Evolutionary conservation across 1,140 invertebrate species (phyloP), one percentile per base, ranked within the genome.

Genomic region (Oscheius sp.): DNA sequence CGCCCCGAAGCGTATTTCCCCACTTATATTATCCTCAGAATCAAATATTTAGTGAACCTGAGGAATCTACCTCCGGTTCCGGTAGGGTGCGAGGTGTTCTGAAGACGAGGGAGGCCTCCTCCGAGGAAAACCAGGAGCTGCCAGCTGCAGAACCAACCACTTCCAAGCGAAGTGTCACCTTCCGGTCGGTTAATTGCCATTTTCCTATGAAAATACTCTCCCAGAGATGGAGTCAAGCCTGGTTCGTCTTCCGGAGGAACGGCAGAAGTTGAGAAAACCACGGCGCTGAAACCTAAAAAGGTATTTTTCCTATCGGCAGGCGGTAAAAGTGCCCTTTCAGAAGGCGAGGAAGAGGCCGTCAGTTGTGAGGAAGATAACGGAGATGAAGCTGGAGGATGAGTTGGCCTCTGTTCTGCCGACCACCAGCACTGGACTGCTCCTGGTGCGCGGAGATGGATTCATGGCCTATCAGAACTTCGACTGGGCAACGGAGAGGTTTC

Each of bases 281-380:
- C 69, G 26, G 62, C 69, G 20, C 3, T 71, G 1, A 71, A 64
- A 65, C 69, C 69, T 20, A 71, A 71, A 34, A 71, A 71, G 68
- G 68, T 70, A n/a, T 28, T 13, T 15, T 1, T 42, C 29, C 4
- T 68, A n/a, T n/a, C 45, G 13, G 29, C 13, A 31, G 18, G 29
- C 3, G 34, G 10, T 7, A 1, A 68, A 3, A 2, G 36, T 18
- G 13, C 20, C n/a, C 38, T 34, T 31, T 68, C 28, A 70, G 59
- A 71, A 71, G 61, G 52, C 59, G 28, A 45, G 69, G 20, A 71
- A 71, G 23, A 35, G 69, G 1, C 58, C 59, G 28, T 15, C 69
- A 13, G 52, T 71, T 1, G 69, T 65, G 18, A 45, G 61, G 38
- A 62, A 61, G 52, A 58, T 71, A 15, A 58, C 69, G 15, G 69